Conservation (phyloP, 2,888 invertebrate species). For the Macroteleia sp. region DNA sequence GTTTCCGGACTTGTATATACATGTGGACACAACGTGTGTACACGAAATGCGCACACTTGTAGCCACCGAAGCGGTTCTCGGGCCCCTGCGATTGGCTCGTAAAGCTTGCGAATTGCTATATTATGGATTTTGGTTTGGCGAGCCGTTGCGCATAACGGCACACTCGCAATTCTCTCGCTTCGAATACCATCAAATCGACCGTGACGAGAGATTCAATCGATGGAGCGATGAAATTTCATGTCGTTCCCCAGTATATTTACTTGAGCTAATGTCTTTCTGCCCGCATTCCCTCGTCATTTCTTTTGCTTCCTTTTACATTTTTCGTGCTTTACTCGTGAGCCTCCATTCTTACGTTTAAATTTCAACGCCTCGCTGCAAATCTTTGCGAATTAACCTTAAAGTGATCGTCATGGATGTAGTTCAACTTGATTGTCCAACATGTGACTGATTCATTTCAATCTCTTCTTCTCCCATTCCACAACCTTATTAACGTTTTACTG, state of each 20-base stretch:
- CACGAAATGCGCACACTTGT: slow-evolving; percentile 65
- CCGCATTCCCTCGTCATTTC: slow-evolving; percentile 19
- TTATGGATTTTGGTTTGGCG: slow-evolving; percentile 72
- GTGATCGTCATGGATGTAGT: too few species aligned
- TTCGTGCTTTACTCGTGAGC: background rate
- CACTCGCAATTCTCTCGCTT: slow-evolving; percentile 65
- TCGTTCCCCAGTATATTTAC: slow-evolving; percentile 54
- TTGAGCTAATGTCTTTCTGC: slow-evolving; percentile 42
- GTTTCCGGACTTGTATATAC: slow-evolving; percentile 67
- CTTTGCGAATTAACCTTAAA: too few species aligned
- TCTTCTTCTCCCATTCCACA: too few species aligned
- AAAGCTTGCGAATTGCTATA: slow-evolving; percentile 69
- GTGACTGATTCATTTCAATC: too few species aligned
- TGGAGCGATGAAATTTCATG: slow-evolving; percentile 62
- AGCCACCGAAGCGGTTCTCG: slow-evolving; percentile 46
- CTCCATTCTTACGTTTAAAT: background rate
- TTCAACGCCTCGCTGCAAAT: too few species aligned
- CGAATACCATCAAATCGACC: slow-evolving; percentile 62
- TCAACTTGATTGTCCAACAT: too few species aligned
- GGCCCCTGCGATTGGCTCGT: slow-evolving; percentile 67
- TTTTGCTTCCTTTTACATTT: background rate
- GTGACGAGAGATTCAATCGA: slow-evolving; percentile 65
- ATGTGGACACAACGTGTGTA: slow-evolving; percentile 62
- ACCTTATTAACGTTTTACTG: too few species aligned
- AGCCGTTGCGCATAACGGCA: slow-evolving; percentile 66